Percentiles rank a stretch among this genome's conserved stretches.
Evolutionary conservation across 2,888 invertebrate species (phyloP).

Genomic region (Lampropteryx suffumata): DNA sequence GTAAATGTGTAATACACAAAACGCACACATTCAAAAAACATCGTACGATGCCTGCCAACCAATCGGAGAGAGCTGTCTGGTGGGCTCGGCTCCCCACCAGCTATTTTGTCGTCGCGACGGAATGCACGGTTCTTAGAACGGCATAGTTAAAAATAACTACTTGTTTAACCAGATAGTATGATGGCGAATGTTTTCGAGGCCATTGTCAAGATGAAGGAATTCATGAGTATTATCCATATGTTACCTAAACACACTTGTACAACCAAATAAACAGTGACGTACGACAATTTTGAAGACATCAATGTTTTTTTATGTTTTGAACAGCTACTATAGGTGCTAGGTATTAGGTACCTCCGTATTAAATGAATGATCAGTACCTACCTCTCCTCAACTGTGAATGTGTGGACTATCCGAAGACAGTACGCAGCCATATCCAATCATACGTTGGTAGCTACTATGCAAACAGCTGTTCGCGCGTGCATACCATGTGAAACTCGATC

Average conservation of each 20-base stretch:
- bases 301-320: no score
- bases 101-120: constrained; percentile 45
- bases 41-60: constrained; percentile 75
- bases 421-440: constrained; percentile 41
- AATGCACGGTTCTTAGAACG: constrained; percentile 73
- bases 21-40: constrained; percentile 66
- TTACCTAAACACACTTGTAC: no score
- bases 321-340: no score
- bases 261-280: no score
- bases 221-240: constrained; percentile 12
- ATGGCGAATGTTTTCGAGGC: constrained; percentile 60
- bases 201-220: constrained; percentile 56
- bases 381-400: no score
- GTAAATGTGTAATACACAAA: constrained; percentile 41
- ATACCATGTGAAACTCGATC: constrained; percentile 57
- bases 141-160: constrained; percentile 80
- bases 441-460: constrained; percentile 40
- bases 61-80: constrained; percentile 61
- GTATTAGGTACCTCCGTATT: no score
- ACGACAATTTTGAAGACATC: no score
- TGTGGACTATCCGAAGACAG: no score
- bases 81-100: constrained; percentile 80
- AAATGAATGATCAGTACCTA: no score
- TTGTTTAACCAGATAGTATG: constrained; percentile 66
- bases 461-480: constrained; percentile 62